phyloP scores from a whole-genome alignment of 2,113 vertebrate genomes.

The Cygnus buccinator region DNA sequence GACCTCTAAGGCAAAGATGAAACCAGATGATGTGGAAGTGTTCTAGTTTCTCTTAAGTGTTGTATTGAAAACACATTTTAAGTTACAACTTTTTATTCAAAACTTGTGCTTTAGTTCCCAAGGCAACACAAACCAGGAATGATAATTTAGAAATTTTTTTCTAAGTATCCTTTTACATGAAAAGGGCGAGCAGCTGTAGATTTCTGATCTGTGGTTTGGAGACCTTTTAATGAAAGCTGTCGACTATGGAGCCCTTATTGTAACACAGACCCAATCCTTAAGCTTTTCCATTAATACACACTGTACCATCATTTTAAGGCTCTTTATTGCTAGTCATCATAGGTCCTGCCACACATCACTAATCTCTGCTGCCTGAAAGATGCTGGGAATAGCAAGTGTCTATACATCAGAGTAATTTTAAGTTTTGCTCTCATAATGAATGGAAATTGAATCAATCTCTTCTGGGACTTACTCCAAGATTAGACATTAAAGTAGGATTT shows the following conservation, averaged over 20 bases:
- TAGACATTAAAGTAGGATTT: conserved; percentile 1
- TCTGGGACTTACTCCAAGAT: conserved; percentile 50
- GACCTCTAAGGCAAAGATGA: neutral
- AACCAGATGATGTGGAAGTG: neutral
- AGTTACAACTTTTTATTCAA: neutral
- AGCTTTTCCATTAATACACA: neutral
- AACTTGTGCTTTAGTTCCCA: conserved; percentile 3
- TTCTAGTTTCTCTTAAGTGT: neutral
- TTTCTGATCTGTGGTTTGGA: neutral
- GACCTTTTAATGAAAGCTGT: neutral
- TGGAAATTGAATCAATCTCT: conserved; percentile 56
- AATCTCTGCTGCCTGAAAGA: neutral
- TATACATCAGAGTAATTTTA: neutral
- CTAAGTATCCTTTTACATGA: neutral
- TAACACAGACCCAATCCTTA: neutral
- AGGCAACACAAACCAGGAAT: neutral
- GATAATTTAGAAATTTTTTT: neutral
- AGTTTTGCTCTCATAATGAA: conserved; percentile 36
- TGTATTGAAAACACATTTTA: neutral
- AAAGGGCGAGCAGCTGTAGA: neutral
- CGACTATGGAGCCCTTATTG: neutral
- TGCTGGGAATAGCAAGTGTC: conserved; percentile 2
- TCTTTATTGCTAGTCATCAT: neutral
- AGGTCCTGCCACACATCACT: neutral
- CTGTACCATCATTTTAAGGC: neutral